Evolutionary conservation across 2,113 vertebrate species (phyloP).

Genomic region (Oxyruncus cristatus): DNA sequence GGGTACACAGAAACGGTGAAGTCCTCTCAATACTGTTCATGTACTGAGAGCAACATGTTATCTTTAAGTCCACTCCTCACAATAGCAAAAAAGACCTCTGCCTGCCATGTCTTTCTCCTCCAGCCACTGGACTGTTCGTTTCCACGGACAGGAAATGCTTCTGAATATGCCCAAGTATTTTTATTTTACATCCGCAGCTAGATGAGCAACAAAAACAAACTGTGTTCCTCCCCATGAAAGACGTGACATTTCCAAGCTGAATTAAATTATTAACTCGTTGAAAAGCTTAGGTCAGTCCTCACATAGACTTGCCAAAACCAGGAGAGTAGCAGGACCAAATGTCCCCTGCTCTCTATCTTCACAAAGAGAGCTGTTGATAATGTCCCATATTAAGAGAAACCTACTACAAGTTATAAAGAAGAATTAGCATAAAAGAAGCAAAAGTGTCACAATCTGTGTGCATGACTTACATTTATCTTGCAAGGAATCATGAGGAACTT

Average conservation of each 20-base stretch:
- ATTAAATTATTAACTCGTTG: not conserved
- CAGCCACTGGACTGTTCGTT: not conserved
- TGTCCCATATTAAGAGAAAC: not conserved
- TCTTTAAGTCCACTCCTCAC: no score
- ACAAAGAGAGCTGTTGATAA: not conserved
- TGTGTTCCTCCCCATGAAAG: not conserved
- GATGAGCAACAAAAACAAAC: not conserved
- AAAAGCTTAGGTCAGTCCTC: not conserved
- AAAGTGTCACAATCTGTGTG: not conserved
- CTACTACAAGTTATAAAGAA: not conserved
- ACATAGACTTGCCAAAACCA: not conserved
- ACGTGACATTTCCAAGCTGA: not conserved
- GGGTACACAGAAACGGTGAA: not conserved
- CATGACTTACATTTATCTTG: slow-evolving; percentile 94
- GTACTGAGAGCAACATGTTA: not conserved
- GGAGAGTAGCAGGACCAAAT: not conserved
- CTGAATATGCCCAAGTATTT: not conserved
- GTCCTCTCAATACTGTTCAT: not conserved
- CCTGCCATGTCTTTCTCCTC: not conserved
- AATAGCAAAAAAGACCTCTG: not conserved
- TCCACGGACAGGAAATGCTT: not conserved
- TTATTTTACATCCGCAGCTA: not conserved
- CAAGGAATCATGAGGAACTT: slow-evolving; percentile 94
- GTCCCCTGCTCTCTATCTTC: not conserved
- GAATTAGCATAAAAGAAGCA: not conserved